Conservation (phyloP, 2,888 invertebrate species). For the Homarus gammarus region DNA sequence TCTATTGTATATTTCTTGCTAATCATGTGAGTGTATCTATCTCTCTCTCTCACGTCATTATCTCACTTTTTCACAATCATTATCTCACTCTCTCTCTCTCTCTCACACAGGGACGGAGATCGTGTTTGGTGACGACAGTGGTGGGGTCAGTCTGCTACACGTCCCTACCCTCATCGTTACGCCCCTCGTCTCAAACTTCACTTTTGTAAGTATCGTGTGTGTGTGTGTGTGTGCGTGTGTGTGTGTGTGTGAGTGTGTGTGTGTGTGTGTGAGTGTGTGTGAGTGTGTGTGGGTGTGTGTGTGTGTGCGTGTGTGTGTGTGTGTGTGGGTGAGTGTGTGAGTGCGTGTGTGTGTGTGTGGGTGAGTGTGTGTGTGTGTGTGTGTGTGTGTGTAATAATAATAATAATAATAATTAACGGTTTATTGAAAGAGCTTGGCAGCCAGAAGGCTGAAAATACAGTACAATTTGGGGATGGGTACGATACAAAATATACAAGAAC, state of each 20-base stretch:
- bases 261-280: background rate
- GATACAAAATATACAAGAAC: no score
- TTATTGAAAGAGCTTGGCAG: no score
- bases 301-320: background rate
- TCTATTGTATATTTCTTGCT: no score
- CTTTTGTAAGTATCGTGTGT: constrained; percentile 86
- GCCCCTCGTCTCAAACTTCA: constrained; percentile 91
- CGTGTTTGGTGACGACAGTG: constrained; percentile 89
- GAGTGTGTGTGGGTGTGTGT: background rate
- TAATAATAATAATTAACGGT: no score
- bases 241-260: background rate
- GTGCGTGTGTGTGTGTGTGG: no score
- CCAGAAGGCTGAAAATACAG: no score
- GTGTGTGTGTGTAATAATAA: background rate
- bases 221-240: constrained; percentile 30
- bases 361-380: background rate
- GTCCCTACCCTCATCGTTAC: constrained; percentile 87
- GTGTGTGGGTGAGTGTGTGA: background rate
- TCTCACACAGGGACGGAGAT: constrained; percentile 86
- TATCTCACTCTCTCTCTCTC: background rate
- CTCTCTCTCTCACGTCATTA: background rate
- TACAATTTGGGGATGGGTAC: no score
- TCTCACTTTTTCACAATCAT: background rate
- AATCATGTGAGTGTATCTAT: background rate
- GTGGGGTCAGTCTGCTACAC: constrained; percentile 91